Evolutionary conservation across 1,140 invertebrate species (phyloP), one percentile per base, ranked within the genome.

Genomic region (Pinna nobilis): DNA sequence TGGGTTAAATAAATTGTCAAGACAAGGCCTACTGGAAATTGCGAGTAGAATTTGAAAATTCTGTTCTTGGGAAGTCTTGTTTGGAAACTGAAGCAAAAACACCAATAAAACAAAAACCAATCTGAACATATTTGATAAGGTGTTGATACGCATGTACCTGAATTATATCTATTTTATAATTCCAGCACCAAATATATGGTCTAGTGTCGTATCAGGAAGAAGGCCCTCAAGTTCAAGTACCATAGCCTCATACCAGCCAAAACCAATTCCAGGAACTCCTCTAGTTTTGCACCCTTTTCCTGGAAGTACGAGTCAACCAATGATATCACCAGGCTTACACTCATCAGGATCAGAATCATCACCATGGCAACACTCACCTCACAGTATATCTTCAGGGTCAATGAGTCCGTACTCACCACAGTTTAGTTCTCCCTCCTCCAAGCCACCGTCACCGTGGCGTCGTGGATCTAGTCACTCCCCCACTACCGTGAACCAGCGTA

Each of bases 191-290:
- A 78, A 76, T 68, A 41, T 82, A 39, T 87, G 84, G 84, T 73
- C 86, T 0, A 80, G 76, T 64, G 67, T 87, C 18, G 86, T 87
- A 7, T 33, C 81, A 3, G 84, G 84, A 11, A 79, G 80, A 41
- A 79, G 76, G 20, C 76, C 74, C 4, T 78, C 81, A 0, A 20
- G 57, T 23, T 50, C 70, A 28, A 44, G n/a, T 72, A 7, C 41
- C 13, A 18, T 3, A 5, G 28, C 25, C 28, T 33, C 55, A 32
- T 66, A 51, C 20, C 69, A 65, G 28, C 74, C 70, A 41, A 74
- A 76, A 41, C 80, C 75, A 32, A 78, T 82, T 32, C 80, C 80
- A 13, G 76, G 79, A 39, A 79, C 79, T 49, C 51, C 55, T 41
- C 23, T 60, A 28, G 44, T 44, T 28, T 25, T 61, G 0, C 30